A percentile compares a stretch with the other conserved stretches of the same genome.
phyloP scores from a whole-genome alignment of 2,113 vertebrate genomes.

The Scatophagus argus region DNA sequence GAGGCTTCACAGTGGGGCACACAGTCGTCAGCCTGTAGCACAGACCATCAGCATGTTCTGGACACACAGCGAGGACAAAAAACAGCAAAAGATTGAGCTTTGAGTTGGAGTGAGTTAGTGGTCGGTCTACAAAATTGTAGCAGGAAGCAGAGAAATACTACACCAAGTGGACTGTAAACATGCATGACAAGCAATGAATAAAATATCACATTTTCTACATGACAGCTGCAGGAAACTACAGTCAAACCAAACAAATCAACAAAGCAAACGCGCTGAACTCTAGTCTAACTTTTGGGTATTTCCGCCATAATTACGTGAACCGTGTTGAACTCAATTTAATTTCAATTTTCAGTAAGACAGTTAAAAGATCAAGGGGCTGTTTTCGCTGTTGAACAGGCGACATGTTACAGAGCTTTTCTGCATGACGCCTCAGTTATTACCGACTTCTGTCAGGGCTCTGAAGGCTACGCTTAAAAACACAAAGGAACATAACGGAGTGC shows the following conservation, averaged over 20 bases:
- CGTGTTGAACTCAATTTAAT: background rate
- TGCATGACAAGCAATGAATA: background rate
- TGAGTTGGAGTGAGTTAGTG: background rate
- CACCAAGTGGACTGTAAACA: background rate
- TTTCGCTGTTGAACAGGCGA: background rate
- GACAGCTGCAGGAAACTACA: background rate
- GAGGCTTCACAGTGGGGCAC: slow-evolving; percentile 98
- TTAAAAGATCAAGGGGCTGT: background rate
- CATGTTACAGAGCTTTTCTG: background rate
- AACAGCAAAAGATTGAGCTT: background rate
- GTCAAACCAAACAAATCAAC: background rate
- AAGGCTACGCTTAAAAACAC: background rate
- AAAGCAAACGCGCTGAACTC: background rate
- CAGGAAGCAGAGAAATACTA: background rate
- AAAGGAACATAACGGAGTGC: background rate
- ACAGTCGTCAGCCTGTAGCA: slow-evolving; percentile 96
- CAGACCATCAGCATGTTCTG: slow-evolving; percentile 96
- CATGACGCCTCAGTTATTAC: background rate
- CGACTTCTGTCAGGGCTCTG: background rate
- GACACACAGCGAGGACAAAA: background rate
- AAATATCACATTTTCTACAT: background rate
- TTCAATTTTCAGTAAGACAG: background rate
- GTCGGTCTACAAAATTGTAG: background rate
- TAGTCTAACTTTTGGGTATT: background rate
- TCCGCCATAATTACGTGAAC: background rate